These are phyloP conservation scores for Latrodectus elegans DNA, from an alignment of 2,888 invertebrate species.

Conservation along the genomic window DNA sequence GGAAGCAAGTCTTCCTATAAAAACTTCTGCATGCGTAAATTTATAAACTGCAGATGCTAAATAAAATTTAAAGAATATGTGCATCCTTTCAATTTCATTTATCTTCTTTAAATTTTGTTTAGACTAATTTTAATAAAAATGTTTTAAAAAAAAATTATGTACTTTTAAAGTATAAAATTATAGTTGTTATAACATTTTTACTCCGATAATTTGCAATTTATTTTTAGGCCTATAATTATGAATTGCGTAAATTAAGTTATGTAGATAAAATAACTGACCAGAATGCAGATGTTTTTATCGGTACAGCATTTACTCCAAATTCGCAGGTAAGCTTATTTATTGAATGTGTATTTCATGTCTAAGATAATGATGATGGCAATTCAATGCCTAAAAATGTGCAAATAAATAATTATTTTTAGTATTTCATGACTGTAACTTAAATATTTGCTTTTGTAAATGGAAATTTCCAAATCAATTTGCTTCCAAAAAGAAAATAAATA, in stretches of 20 bases:
- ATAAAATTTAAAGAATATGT: no score
- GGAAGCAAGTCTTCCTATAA: no score
- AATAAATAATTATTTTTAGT: no score
- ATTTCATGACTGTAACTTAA: no score
- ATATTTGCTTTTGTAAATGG: no score
- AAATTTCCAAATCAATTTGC: no score
- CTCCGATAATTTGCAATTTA: neutral
- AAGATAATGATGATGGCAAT: neutral
- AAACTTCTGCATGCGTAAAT: no score
- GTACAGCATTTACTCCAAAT: slow-evolving; percentile 34
- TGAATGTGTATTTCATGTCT: neutral
- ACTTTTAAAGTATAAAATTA: neutral
- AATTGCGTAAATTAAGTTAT: slow-evolving; percentile 20
- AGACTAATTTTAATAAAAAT: neutral
- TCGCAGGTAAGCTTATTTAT: slow-evolving; percentile 28
- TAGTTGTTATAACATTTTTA: no score
- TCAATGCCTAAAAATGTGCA: no score
- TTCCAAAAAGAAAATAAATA: no score
- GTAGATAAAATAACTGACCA: slow-evolving; percentile 21
- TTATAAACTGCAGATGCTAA: no score
- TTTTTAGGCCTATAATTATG: slow-evolving; percentile 47
- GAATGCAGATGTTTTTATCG: slow-evolving; percentile 38
- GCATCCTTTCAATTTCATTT: no score
- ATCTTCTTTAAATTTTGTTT: neutral
- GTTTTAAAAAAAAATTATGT: neutral